phyloP scores from a whole-genome alignment of 64 coral and sea anemone genomes.

The Montipora foliosa region DNA sequence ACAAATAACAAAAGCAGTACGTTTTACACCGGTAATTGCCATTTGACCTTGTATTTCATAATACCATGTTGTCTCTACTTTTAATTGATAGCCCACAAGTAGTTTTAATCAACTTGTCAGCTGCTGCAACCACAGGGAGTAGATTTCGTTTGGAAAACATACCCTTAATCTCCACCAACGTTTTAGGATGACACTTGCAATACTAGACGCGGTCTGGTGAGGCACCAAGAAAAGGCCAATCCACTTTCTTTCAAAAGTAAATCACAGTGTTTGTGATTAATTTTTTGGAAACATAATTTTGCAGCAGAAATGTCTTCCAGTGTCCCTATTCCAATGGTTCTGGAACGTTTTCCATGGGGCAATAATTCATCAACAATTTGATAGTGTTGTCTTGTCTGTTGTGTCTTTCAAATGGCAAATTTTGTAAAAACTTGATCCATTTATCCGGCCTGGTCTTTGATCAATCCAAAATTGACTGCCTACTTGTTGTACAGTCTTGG shows the following conservation, averaged over 20 bases:
- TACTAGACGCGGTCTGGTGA: conserved; percentile 6
- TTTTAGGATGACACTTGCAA: conserved; percentile 53
- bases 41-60: conserved; percentile 18
- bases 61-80: conserved; percentile 7
- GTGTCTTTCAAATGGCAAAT: conserved; percentile 38
- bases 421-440: conserved; percentile 51
- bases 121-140: conserved; percentile 34
- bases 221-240: conserved; percentile 48
- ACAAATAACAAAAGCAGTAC: background rate
- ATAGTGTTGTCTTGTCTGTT: conserved; percentile 32
- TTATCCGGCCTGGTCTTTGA: conserved; percentile 22
- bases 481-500: conserved; percentile 46
- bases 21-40: background rate
- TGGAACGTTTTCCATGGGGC: conserved; percentile 25
- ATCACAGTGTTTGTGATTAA: conserved; percentile 4
- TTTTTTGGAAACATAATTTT: background rate
- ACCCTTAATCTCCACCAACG: conserved; percentile 40
- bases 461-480: conserved; percentile 56
- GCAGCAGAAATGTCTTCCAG: background rate
- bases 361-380: conserved; percentile 24
- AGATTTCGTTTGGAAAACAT: conserved; percentile 42
- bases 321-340: conserved; percentile 15
- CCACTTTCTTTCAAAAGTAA: conserved; percentile 38
- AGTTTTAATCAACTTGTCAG: conserved; percentile 37
- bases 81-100: conserved; percentile 9